phyloP scores from a whole-genome alignment of 1,140 invertebrate genomes.

The Yoshiicerus persimilis region DNA sequence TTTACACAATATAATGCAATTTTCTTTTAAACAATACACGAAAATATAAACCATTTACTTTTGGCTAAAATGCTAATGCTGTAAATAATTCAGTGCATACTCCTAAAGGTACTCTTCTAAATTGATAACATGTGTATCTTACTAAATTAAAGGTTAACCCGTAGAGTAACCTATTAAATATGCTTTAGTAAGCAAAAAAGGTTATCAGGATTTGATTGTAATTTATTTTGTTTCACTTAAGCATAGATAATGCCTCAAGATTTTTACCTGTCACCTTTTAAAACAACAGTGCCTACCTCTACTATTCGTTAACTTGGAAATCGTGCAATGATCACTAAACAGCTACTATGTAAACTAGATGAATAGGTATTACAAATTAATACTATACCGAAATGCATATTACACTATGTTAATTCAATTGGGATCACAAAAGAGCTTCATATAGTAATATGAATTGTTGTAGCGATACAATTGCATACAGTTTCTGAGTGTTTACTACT shows the following conservation, averaged over 20 bases:
- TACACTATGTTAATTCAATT: background rate
- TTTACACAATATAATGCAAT: background rate
- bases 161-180: background rate
- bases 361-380: background rate
- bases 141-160: background rate
- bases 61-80: background rate
- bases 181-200: background rate
- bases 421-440: background rate
- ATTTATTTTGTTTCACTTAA: background rate
- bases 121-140: background rate
- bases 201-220: background rate
- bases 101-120: background rate
- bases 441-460: background rate
- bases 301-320: background rate
- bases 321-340: background rate
- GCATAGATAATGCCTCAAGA: background rate
- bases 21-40: no score
- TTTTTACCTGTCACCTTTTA: background rate
- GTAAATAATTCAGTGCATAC: background rate
- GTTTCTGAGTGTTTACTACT: background rate
- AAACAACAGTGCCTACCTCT: background rate
- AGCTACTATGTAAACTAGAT: background rate
- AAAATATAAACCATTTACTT: no score
- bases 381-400: no score
- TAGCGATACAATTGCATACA: no score